Conservation (phyloP, 2,797 vertebrate genomes). For the Urocyon cinereoargenteus region DNA sequence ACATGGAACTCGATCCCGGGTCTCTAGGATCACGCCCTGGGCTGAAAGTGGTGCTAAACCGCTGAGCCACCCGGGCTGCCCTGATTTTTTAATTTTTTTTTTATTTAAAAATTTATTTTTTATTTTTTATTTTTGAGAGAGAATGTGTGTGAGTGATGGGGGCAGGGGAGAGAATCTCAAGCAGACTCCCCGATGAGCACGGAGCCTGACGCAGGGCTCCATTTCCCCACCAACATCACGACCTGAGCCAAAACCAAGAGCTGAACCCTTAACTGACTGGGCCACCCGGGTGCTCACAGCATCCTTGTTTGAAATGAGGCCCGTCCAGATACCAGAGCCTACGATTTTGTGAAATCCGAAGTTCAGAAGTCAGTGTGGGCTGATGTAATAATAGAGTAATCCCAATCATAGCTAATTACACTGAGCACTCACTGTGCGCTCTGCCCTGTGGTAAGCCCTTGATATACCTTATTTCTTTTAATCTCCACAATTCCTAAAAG, state of each 20-base stretch:
- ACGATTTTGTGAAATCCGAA: constrained; percentile 25
- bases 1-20: no score
- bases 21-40: no score
- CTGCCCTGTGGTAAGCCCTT: not conserved
- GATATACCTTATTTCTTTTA: not conserved
- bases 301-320: constrained; percentile 31
- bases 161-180: not conserved
- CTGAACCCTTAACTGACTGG: not conserved
- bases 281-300: not conserved
- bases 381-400: not conserved
- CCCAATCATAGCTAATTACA: not conserved
- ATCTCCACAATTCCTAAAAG: not conserved
- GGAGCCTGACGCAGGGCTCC: not conserved
- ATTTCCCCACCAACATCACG: not conserved
- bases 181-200: not conserved
- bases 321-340: not conserved
- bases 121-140: not conserved
- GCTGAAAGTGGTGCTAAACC: no score
- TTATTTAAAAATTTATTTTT: no score
- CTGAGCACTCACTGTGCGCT: not conserved
- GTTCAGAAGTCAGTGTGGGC: not conserved
- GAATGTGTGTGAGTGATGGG: not conserved
- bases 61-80: no score
- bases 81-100: no score
- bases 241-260: not conserved